phyloP scores from a whole-genome alignment of 2,797 vertebrate genomes.

The Syngnathus acus region DNA sequence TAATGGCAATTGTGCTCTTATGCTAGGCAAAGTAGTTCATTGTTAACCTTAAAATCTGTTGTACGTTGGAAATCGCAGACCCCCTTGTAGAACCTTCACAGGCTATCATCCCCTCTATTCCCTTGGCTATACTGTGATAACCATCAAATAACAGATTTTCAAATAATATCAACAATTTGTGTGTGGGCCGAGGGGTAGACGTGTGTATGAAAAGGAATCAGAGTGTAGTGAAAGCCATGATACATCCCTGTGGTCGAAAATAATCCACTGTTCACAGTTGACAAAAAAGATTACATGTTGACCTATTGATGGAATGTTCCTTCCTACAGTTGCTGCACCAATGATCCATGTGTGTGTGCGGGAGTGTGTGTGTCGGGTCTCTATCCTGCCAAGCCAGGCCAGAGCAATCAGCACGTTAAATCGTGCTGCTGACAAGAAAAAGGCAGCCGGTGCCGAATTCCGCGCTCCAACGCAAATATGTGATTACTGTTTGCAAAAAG shows the following conservation, averaged over 20 bases:
- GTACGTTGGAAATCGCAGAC: background rate
- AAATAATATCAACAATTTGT: background rate
- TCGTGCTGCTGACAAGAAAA: slow-evolving; percentile 56
- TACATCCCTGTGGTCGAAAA: background rate
- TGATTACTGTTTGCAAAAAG: slow-evolving; percentile 65
- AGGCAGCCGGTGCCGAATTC: slow-evolving; percentile 45
- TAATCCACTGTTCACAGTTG: background rate
- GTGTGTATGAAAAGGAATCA: background rate
- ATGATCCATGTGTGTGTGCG: background rate
- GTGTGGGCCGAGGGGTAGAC: background rate
- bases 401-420: slow-evolving; percentile 66
- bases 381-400: slow-evolving; percentile 49
- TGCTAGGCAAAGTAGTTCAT: background rate
- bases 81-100: background rate
- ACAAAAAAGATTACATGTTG: background rate
- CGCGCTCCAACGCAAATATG: slow-evolving; percentile 66
- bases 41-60: background rate
- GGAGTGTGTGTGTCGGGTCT: slow-evolving; percentile 16
- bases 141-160: background rate
- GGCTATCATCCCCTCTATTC: background rate
- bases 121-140: background rate
- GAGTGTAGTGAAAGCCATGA: background rate
- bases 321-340: background rate
- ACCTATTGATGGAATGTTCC: slow-evolving; percentile 5
- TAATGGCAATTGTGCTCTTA: background rate